Conservation (phyloP, 2,888 invertebrate species). For the Venustoraphidia nigricollis region DNA sequence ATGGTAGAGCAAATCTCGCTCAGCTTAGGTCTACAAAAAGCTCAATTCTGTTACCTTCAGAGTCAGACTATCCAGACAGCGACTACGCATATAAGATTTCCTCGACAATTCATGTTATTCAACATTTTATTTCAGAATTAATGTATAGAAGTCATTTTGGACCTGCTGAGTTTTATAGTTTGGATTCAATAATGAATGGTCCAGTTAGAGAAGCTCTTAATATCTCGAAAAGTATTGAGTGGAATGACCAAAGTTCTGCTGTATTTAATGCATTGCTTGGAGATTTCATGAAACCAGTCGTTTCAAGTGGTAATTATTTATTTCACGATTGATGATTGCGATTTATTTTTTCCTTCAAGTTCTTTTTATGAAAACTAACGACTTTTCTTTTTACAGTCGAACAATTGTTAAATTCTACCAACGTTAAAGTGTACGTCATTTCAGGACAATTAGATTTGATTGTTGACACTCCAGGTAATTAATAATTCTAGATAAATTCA, state of each 20-base stretch:
- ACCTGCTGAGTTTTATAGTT: slow-evolving; percentile 19
- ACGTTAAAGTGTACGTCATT: slow-evolving; percentile 51
- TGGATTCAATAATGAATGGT: slow-evolving; percentile 52
- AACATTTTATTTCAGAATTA: slow-evolving; percentile 21
- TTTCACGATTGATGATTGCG: slow-evolving; percentile 1
- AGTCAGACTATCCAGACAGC: background rate
- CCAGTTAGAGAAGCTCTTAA: slow-evolving; percentile 47
- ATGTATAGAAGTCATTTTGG: slow-evolving; percentile 25
- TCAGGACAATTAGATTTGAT: slow-evolving; percentile 75
- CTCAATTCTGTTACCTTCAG: background rate
- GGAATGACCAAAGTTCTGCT: slow-evolving; percentile 41
- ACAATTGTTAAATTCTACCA: slow-evolving; percentile 47
- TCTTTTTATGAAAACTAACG: slow-evolving; percentile 1
- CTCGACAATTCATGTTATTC: background rate
- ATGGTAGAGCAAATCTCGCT: too few relatives aligned
- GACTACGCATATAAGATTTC: slow-evolving; percentile 5
- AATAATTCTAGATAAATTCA: too few relatives aligned
- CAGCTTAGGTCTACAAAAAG: too few relatives aligned
- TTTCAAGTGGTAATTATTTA: slow-evolving; percentile 37
- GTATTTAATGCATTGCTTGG: slow-evolving; percentile 43
- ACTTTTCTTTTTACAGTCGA: slow-evolving; percentile 41
- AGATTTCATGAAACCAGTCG: slow-evolving; percentile 74
- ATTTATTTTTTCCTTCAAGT: background rate
- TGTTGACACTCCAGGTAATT: slow-evolving; percentile 61
- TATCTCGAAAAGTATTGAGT: slow-evolving; percentile 45